Base-by-base conservation (phyloP, 2,113 vertebrate species). In the Globicephala melas region DNA sequence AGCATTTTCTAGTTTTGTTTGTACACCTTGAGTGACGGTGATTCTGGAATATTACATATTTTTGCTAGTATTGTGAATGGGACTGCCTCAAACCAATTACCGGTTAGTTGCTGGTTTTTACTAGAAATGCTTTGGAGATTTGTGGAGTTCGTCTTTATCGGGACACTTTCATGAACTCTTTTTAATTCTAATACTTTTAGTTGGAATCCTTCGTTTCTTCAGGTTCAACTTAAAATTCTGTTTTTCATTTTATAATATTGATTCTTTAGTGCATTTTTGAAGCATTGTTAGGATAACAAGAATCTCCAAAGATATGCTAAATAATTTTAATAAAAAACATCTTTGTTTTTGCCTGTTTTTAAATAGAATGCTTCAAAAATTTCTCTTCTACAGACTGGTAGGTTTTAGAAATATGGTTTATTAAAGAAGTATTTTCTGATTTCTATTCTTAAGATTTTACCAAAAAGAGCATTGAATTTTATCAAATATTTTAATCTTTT, bases 121-220 rank as follows among this genome's bases (percentile, higher is more conserved):
- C 8, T 44, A 79, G 33, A 91, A 86, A 63, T 26, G 13, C 23
- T 31, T 33, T 17, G 28, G 38, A 36, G 13, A 63, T 91, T 53
- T 47, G 1, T 92, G 62, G 9, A 83, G 55, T 89, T 93, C 6
- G 1, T 8, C 47, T 97, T 93, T 11, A 38, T n/a, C 23, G 53
- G 41, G 13, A 71, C 28, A 85, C 5, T 53, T 71, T 80, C 63
- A 31, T 20, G 31, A 90, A 67, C 41, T 95, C 6, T 82, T 93
- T 82, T 80, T 65, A 77, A 67, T 71, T 95, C 31, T 95, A 83
- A 65, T 31, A 86, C 11, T 81, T 94, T 88, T 58, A 62, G 7
- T 50, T 92, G 31, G 26, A 93, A 97, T 92, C 63, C 63, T 95
- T 92, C 83, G 36, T 80, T 95, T 95, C 86, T 94, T 91, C 20